Evolutionary conservation across 2,888 invertebrate species (phyloP).

Genomic region (Ischnura elegans): DNA sequence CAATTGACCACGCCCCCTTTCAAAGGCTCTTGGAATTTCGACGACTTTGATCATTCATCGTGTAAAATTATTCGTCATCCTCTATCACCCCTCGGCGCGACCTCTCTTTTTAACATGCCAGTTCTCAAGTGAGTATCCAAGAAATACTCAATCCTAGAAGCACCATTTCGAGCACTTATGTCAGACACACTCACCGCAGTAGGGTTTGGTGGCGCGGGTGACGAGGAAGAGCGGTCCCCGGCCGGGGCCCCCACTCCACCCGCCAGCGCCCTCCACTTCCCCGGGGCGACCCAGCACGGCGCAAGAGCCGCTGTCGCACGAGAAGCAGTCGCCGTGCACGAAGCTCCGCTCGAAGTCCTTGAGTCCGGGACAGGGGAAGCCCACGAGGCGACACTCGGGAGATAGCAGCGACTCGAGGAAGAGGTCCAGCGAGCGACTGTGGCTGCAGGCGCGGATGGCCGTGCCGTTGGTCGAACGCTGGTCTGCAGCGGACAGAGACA

Average conservation of each 20-base stretch:
- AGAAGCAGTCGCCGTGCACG: slow-evolving; percentile 79
- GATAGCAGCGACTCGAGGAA: slow-evolving; percentile 79
- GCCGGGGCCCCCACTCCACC: slow-evolving; percentile 74
- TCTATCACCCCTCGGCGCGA: too few relatives aligned
- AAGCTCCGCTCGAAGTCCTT: slow-evolving; percentile 76
- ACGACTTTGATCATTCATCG: too few relatives aligned
- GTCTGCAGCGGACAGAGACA: background rate
- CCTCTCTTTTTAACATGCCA: too few relatives aligned
- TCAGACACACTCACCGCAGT: slow-evolving; percentile 78
- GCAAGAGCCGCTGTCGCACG: slow-evolving; percentile 69
- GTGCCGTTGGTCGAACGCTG: slow-evolving; percentile 76
- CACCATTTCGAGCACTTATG: background rate
- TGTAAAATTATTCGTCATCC: too few relatives aligned
- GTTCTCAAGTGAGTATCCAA: too few relatives aligned
- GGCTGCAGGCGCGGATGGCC: slow-evolving; percentile 82
- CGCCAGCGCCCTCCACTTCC: slow-evolving; percentile 76
- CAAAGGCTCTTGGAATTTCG: too few relatives aligned
- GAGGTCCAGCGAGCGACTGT: slow-evolving; percentile 80
- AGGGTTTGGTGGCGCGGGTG: slow-evolving; percentile 79
- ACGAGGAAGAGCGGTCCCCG: slow-evolving; percentile 81
- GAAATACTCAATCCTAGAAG: too few relatives aligned
- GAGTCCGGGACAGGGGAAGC: slow-evolving; percentile 81
- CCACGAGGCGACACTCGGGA: slow-evolving; percentile 79
- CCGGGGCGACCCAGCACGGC: slow-evolving; percentile 11
- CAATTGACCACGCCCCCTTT: too few relatives aligned